phyloP scores from a whole-genome alignment of 2,113 vertebrate genomes.

The Nestor notabilis region DNA sequence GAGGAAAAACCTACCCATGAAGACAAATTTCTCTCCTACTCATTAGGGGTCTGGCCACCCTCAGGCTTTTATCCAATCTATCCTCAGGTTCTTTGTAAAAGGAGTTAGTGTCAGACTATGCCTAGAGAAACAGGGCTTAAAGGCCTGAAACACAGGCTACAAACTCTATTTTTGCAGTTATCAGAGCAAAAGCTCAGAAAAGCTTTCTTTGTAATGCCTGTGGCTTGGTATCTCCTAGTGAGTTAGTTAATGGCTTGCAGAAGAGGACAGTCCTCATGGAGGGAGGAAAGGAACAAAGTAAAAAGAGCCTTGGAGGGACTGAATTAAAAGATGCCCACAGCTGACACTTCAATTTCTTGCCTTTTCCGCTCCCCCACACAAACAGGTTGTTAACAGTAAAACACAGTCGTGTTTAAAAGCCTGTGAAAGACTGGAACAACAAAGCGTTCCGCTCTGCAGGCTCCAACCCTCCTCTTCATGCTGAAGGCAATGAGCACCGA shows the following conservation, averaged over 20 bases:
- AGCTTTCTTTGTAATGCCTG: background rate
- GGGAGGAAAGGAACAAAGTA: background rate
- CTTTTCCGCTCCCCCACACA: background rate
- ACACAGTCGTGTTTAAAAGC: constrained; percentile 15
- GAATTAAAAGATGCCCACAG: background rate
- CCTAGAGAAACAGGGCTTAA: background rate
- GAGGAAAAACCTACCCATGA: background rate
- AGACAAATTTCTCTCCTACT: background rate
- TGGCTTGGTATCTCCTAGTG: background rate
- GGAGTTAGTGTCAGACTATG: background rate
- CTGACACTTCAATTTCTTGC: constrained; percentile 30
- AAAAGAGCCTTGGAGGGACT: background rate
- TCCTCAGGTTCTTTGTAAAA: background rate
- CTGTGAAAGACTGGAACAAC: constrained; percentile 20
- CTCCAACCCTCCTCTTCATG: background rate
- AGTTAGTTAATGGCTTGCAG: background rate
- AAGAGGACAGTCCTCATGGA: background rate
- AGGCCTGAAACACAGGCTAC: background rate
- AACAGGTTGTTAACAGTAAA: constrained; percentile 18
- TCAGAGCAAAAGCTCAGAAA: background rate
- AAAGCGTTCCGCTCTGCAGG: background rate
- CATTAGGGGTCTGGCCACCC: background rate
- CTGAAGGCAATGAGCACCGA: background rate
- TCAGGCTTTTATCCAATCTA: background rate
- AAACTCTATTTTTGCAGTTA: background rate